These are phyloP conservation scores for Himalopsyche kuldschensis DNA, from an alignment of 2,888 invertebrate species.

Conservation along the genomic window DNA sequence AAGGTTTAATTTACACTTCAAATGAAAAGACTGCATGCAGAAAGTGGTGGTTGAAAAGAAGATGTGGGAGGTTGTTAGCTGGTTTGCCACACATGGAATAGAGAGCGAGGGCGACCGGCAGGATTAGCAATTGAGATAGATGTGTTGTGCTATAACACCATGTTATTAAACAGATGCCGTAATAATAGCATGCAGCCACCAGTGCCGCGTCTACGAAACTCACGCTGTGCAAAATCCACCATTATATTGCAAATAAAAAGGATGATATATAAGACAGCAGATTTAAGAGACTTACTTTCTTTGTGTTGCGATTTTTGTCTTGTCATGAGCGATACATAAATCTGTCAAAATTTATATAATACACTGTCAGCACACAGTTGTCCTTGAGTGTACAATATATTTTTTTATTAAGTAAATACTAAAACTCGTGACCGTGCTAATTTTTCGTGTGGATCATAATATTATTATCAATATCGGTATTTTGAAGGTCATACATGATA, in stretches of 20 bases:
- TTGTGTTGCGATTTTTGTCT: background rate
- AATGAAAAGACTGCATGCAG: background rate
- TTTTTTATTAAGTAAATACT: too few relatives aligned
- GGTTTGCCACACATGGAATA: background rate
- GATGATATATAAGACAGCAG: background rate
- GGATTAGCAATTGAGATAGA: conserved; percentile 29
- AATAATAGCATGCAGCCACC: background rate
- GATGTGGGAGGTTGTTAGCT: background rate
- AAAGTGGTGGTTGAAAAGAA: background rate
- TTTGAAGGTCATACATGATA: too few relatives aligned
- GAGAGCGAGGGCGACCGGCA: conserved; percentile 5
- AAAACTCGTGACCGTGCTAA: too few relatives aligned
- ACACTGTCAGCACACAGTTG: too few relatives aligned
- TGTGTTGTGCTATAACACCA: conserved; percentile 6
- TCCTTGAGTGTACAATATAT: too few relatives aligned
- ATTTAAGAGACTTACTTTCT: background rate
- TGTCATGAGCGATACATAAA: too few relatives aligned
- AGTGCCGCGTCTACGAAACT: background rate
- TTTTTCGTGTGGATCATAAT: too few relatives aligned
- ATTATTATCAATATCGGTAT: too few relatives aligned
- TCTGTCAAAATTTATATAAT: too few relatives aligned
- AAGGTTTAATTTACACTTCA: too few relatives aligned
- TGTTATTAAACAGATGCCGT: conserved; percentile 11
- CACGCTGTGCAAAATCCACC: background rate
- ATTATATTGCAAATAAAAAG: background rate